Evolutionary conservation across 2,888 invertebrate species (phyloP).

Genomic region (Eupithecia insigniata): DNA sequence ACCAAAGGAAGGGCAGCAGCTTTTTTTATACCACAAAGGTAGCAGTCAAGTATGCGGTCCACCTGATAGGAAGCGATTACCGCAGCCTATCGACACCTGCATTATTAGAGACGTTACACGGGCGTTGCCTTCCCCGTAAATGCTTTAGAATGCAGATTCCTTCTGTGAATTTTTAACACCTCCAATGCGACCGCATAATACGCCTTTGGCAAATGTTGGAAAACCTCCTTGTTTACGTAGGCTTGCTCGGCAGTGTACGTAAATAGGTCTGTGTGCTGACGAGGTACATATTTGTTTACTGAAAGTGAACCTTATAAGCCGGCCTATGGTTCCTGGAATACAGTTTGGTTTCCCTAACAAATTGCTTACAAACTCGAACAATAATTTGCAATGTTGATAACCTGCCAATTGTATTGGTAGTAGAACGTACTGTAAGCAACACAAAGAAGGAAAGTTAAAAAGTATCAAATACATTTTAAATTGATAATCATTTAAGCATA

Average conservation of each 20-base stretch:
- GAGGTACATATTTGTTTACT: background rate
- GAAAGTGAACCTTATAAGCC: background rate
- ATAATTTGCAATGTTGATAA: background rate
- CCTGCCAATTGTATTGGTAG: background rate
- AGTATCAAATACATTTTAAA: background rate
- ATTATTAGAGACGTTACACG: too few relatives aligned
- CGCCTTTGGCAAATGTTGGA: background rate
- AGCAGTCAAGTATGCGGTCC: too few relatives aligned
- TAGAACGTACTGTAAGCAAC: background rate
- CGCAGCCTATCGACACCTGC: too few relatives aligned
- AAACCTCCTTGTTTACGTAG: too few relatives aligned
- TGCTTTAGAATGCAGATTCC: too few relatives aligned
- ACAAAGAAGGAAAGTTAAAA: background rate
- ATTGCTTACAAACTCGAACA: background rate
- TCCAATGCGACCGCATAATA: background rate
- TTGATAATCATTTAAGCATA: too few relatives aligned
- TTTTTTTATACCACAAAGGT: too few relatives aligned
- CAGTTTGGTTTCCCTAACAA: background rate
- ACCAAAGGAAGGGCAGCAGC: background rate
- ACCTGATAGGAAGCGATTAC: too few relatives aligned
- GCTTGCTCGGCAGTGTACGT: too few relatives aligned
- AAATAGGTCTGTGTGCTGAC: too few relatives aligned
- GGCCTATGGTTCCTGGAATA: background rate
- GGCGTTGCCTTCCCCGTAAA: too few relatives aligned
- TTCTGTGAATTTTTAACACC: background rate